Evolutionary conservation across 2,888 invertebrate species (phyloP).

Genomic region (Xestobium rufovillosum): DNA sequence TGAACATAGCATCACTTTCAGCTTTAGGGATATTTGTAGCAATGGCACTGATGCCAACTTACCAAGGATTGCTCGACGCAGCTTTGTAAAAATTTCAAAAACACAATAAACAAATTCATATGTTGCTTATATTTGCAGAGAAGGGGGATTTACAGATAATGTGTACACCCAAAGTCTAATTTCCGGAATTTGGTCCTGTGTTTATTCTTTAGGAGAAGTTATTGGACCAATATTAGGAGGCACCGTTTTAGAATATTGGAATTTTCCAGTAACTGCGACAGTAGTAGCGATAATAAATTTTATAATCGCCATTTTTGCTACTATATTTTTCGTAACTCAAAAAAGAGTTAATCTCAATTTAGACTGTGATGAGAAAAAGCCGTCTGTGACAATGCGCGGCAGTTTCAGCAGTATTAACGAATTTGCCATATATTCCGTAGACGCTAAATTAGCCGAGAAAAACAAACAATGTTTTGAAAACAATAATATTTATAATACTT

Average conservation of each 20-base stretch:
- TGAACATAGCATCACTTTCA: constrained; percentile 58
- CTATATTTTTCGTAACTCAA: constrained; percentile 25
- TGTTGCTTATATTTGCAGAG: constrained; percentile 43
- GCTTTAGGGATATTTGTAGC: constrained; percentile 62
- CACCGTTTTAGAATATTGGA: constrained; percentile 53
- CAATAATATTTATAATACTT: too few relatives aligned
- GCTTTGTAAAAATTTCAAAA: constrained; percentile 54
- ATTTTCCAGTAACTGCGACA: constrained; percentile 60
- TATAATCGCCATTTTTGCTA: constrained; percentile 39
- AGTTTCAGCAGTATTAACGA: too few relatives aligned
- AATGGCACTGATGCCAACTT: constrained; percentile 63
- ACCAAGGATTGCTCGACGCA: constrained; percentile 62
- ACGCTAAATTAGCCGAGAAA: not conserved
- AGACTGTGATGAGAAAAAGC: not conserved
- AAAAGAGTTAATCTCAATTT: too few relatives aligned
- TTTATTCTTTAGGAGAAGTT: constrained; percentile 67
- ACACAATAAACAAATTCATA: constrained; percentile 1
- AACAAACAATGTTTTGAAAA: too few relatives aligned
- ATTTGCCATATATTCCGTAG: not conserved
- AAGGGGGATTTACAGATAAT: constrained; percentile 58
- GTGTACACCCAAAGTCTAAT: constrained; percentile 65
- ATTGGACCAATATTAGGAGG: constrained; percentile 61
- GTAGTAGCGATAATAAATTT: constrained; percentile 52
- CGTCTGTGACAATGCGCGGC: too few relatives aligned
- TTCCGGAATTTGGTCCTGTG: constrained; percentile 67